Conservation (phyloP, 2,888 invertebrate species). For the Coelinius sp. region DNA sequence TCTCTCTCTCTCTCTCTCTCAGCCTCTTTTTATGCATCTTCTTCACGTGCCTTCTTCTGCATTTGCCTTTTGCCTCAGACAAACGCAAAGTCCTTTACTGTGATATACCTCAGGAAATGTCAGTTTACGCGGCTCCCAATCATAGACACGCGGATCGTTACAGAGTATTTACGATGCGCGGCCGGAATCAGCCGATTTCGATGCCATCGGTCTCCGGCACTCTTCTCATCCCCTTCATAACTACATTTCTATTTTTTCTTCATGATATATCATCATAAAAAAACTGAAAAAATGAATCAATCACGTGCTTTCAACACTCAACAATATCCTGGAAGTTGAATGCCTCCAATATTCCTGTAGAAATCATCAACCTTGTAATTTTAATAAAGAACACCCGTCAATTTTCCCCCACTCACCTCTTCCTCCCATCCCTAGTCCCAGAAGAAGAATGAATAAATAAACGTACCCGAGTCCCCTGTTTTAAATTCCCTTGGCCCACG, state of each 20-base stretch:
- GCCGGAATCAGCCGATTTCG: conserved; percentile 45
- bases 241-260: conserved; percentile 2
- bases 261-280: conserved; percentile 25
- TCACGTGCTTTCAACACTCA: conserved; percentile 20
- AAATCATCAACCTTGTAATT: conserved; percentile 5
- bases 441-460: conserved; percentile 14
- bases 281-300: conserved; percentile 33
- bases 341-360: neutral
- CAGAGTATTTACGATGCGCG: conserved; percentile 45
- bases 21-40: neutral
- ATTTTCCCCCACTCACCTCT: neutral
- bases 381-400: conserved; percentile 15
- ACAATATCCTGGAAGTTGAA: conserved; percentile 6
- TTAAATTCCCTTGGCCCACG: conserved; percentile 25
- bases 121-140: conserved; percentile 45
- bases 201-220: conserved; percentile 35
- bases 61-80: conserved; percentile 12
- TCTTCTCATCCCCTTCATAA: neutral
- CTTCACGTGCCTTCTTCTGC: conserved; percentile 20
- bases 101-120: conserved; percentile 44
- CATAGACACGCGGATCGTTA: conserved; percentile 44
- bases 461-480: neutral
- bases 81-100: conserved; percentile 5
- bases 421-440: neutral
- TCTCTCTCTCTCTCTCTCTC: neutral